Base-by-base conservation (phyloP, 2,113 vertebrate genomes). In the Tachycineta bicolor region DNA sequence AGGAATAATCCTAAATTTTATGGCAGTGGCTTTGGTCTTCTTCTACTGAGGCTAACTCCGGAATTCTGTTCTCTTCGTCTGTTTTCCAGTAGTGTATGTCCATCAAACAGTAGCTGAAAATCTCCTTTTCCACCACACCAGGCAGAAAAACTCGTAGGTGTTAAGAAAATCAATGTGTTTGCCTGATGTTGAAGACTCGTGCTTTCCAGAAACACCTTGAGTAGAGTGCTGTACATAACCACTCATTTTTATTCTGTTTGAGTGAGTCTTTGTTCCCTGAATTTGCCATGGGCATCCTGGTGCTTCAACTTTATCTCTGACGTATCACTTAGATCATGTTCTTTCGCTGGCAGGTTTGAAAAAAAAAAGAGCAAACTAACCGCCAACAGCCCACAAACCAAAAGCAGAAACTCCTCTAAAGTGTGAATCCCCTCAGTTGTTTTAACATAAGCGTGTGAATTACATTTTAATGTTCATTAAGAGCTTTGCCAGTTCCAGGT, bases 241-340 rank as follows among this genome's bases (percentile, higher is more conserved):
- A 5, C 71, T 92, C 83, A 78, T 93, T 86, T 71, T 86, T 33
- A 88, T 81, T 94, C 90, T 62, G 47, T 64, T 22, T 24, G 68
- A 89, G 85, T 11, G 58, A 93, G 62, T 25, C 83, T 96, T 95
- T 95, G 79, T 87, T 95, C 90, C 80, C 46, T 58, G 68, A 37
- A 46, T 94, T 94, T 94, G 88, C 94, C 88, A 84, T 29, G 85
- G 92, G 76, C 88, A 5, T 75, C 90, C 60, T 92, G 86, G 83
- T 91, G 64, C 83, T 96, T 90, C 58, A 87, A 3, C 86, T 93
- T 95, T 95, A 83, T 90, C 88, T 94, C 80, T 96, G 85, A 87
- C 79, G 77, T 75, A 96, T 90, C 92, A 43, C 69, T 89, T 76
- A 65, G 86, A 88, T 80, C 1, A 0, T 64, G 79, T 81, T 90